phyloP scores from a whole-genome alignment of 2,797 vertebrate genomes.

The Notolabrus celidotus region DNA sequence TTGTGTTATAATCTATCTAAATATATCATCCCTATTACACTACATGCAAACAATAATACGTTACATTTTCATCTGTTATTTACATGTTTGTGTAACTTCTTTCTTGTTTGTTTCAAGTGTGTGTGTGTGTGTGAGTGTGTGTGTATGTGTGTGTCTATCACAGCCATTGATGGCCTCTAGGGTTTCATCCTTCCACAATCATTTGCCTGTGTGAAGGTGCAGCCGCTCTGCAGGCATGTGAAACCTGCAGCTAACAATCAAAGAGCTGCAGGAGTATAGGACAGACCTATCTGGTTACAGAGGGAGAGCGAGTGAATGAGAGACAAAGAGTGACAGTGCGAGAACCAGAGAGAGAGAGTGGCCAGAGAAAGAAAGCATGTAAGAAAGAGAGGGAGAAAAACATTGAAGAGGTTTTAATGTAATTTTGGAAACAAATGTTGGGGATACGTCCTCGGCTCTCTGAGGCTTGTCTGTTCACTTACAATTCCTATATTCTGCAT shows the following conservation, averaged over 20 bases:
- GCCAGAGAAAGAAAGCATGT: constrained; percentile 58
- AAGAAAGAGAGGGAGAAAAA: constrained; percentile 55
- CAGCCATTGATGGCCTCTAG: constrained; percentile 77
- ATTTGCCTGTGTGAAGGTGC: constrained; percentile 83
- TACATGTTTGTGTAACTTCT: neutral
- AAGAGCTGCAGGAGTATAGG: constrained; percentile 83
- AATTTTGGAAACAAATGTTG: neutral
- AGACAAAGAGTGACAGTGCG: constrained; percentile 76
- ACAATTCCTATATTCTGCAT: constrained; percentile 50
- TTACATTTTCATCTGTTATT: too few relatives aligned
- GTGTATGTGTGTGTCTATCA: constrained; percentile 49
- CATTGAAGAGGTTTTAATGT: constrained; percentile 46
- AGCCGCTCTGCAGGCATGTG: constrained; percentile 81
- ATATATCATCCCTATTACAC: too few relatives aligned
- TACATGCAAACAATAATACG: too few relatives aligned
- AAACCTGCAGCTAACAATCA: constrained; percentile 86
- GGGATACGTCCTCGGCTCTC: constrained; percentile 11
- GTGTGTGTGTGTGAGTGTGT: constrained; percentile 14
- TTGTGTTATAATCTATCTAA: too few relatives aligned
- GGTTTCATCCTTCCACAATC: constrained; percentile 84
- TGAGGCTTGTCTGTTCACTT: constrained; percentile 23
- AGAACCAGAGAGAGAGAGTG: constrained; percentile 39
- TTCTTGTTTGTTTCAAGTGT: constrained; percentile 6
- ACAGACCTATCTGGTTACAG: constrained; percentile 83
- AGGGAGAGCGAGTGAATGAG: constrained; percentile 73